phyloP scores from a whole-genome alignment of 2,888 invertebrate species.

The Ptilodon capucinus region DNA sequence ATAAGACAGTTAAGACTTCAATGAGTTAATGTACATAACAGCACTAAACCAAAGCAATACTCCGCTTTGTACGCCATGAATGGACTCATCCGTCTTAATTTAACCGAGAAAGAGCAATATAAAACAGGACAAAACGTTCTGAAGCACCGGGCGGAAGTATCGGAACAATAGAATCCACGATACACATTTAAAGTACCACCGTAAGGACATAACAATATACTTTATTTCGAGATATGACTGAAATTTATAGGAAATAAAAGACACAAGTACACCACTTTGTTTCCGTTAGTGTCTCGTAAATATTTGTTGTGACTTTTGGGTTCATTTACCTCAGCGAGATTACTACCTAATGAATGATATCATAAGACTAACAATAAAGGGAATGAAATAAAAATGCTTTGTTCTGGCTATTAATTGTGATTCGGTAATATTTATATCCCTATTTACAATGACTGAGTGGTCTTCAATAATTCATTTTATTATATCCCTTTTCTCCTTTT shows the following conservation, averaged over 20 bases:
- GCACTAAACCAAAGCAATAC: background rate
- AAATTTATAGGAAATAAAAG: background rate
- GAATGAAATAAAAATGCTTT: too few relatives aligned
- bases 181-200: background rate
- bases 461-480: too few relatives aligned
- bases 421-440: too few relatives aligned
- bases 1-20: background rate
- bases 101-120: background rate
- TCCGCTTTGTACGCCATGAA: background rate
- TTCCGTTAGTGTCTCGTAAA: background rate
- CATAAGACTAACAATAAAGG: too few relatives aligned
- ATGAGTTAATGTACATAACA: background rate
- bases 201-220: background rate
- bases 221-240: background rate
- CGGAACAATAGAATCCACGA: background rate
- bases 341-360: constrained; percentile 1
- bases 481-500: too few relatives aligned
- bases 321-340: background rate
- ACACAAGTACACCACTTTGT: background rate
- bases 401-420: too few relatives aligned
- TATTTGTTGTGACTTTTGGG: background rate
- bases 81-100: background rate
- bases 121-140: background rate
- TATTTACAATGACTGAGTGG: too few relatives aligned
- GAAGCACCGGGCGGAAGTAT: background rate